Base-by-base conservation (phyloP, 2,888 invertebrate species). In the Eupithecia inturbata region DNA sequence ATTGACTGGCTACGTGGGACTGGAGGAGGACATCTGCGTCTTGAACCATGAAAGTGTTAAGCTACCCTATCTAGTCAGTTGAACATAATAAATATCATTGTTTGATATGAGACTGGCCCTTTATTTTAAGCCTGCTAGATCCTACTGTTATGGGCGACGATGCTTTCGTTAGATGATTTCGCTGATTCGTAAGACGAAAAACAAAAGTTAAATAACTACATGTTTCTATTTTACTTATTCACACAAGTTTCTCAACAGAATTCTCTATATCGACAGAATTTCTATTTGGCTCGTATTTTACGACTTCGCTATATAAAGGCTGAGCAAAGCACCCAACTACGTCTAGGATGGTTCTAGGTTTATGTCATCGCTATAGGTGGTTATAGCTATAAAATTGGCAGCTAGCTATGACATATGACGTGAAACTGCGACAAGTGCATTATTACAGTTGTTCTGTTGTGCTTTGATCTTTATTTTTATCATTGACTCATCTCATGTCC, bases 361-460 rank as follows among this genome's bases (percentile, higher is more conserved):
- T 74, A 74, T 68, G 72, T 75, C 72, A 75, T 72, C 72, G 68
- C 67, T 67, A 62, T 31, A 62, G 62, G 66, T 70, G 49, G 49
- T 10, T 53, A 53, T 53, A 75, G 39, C 72, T 64, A 66, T 66
- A 64, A 64, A 64, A 28, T 67, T 74, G 74, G 68, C 72, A 74
- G 41, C 71, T 36, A 39, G 28, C 71, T 36, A 39, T 9, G 45
- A 60, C 64, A 68, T 62, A 57, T 64, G 70, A 70, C 72, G 57
- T 53, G 69, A 66, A 41, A 12, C 19, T 53, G 68, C 66, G 7
- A 66, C 22, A 74, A 74, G 22, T 71, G 68, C 62, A 62, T 19
- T n/a, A 36, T 71, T 57, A 26, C 9, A 12, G 57, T 41, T 60
- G 57, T 31, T 33, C n/a, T 63, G 64, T 36, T 10, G 31, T 62